phyloP scores from a whole-genome alignment of 2,113 vertebrate genomes.

The Pomatostomus ruficeps region DNA sequence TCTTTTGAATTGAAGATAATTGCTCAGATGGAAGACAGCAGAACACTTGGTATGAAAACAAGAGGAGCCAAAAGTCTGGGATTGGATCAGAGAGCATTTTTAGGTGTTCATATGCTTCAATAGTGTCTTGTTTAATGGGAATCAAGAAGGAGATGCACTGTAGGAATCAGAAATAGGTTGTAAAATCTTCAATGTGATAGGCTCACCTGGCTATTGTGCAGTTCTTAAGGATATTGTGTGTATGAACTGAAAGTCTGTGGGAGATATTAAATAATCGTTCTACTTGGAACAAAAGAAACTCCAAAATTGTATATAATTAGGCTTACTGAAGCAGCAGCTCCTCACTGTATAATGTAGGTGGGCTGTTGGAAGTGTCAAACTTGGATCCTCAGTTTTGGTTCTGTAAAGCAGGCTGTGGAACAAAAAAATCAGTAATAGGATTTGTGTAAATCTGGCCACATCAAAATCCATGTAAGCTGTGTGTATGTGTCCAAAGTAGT shows the following conservation, averaged over 20 bases:
- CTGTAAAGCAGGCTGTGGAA: neutral
- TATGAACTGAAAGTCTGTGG: neutral
- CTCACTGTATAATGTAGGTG: neutral
- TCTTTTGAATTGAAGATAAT: neutral
- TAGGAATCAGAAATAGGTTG: neutral
- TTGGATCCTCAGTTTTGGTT: neutral
- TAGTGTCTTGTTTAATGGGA: neutral
- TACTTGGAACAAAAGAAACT: neutral
- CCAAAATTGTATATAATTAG: neutral
- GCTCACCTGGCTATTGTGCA: neutral
- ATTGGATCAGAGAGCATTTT: neutral
- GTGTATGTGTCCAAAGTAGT: neutral
- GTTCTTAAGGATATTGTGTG: neutral
- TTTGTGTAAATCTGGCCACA: neutral
- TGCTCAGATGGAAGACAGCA: neutral
- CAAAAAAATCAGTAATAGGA: neutral
- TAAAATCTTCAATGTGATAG: neutral
- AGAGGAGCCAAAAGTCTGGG: neutral
- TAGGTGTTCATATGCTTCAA: neutral
- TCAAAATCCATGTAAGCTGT: neutral
- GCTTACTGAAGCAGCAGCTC: neutral
- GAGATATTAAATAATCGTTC: neutral
- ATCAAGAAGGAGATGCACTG: neutral
- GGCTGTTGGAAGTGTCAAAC: neutral
- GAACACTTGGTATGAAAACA: neutral